Evolutionary conservation across 2,797 vertebrate species (phyloP).

Genomic region (Tenualosa ilisha): DNA sequence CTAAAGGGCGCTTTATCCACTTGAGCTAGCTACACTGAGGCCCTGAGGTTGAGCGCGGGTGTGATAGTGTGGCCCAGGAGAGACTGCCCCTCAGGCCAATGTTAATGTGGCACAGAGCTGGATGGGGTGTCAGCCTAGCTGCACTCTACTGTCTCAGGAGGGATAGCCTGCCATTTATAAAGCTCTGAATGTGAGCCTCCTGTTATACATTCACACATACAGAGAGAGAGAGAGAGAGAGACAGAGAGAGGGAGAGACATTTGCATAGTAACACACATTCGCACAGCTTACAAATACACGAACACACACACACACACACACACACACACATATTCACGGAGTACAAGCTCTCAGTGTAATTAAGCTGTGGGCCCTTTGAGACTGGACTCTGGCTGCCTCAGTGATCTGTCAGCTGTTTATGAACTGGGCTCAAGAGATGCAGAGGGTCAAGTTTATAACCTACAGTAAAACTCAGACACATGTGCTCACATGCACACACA

Average conservation of each 20-base stretch:
- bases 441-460: background rate
- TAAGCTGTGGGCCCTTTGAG: background rate
- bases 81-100: background rate
- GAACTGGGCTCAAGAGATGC: background rate
- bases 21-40: background rate
- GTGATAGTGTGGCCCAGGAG: background rate
- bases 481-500: background rate
- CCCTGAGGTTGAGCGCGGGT: background rate
- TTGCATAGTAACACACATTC: background rate
- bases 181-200: no score
- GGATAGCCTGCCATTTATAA: no score
- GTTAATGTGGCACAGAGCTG: background rate
- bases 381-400: background rate
- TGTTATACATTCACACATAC: background rate
- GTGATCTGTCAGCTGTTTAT: background rate
- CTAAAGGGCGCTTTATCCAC: background rate
- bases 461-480: background rate
- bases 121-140: no score
- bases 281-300: background rate
- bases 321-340: background rate
- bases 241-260: no score
- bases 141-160: no score
- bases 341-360: background rate
- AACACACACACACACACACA: constrained; percentile 3
- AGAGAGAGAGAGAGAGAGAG: no score